Conservation (phyloP, 2,797 vertebrate species). For the Rhinichthys osculus region DNA sequence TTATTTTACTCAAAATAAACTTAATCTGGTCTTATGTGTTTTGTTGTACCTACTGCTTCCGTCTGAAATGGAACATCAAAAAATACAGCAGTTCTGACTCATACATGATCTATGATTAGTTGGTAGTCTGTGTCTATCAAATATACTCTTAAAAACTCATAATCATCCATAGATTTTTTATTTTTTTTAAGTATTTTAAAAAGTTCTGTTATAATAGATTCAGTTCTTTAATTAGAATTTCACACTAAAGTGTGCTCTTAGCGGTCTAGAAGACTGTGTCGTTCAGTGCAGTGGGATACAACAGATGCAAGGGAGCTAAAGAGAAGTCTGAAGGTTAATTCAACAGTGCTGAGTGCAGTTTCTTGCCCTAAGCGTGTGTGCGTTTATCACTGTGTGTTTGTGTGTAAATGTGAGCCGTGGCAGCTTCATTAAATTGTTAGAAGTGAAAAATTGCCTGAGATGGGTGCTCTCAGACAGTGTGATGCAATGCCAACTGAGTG, state of each 20-base stretch:
- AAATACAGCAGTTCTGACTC: background rate
- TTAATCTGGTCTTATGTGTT: background rate
- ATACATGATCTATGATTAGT: background rate
- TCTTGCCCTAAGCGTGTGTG: constrained; percentile 8
- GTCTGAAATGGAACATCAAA: background rate
- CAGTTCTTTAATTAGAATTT: background rate
- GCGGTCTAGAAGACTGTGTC: background rate
- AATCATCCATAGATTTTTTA: background rate
- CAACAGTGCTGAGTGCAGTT: constrained; percentile 35
- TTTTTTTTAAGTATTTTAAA: background rate
- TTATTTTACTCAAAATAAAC: background rate
- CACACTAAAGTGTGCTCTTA: background rate
- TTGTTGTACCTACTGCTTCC: background rate
- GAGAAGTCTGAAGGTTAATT: constrained; percentile 39
- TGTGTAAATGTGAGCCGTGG: constrained; percentile 32
- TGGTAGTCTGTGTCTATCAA: background rate
- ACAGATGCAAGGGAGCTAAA: background rate
- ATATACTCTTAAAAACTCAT: background rate
- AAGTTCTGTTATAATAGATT: background rate
- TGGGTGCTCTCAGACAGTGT: constrained; percentile 24
- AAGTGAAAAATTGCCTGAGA: constrained; percentile 26
- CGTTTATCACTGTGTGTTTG: constrained; percentile 8
- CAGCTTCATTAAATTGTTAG: constrained; percentile 39
- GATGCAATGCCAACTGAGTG: constrained; percentile 10
- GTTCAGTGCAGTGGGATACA: constrained; percentile 16